Percentiles rank a stretch among this genome's conserved stretches.
phyloP scores from a whole-genome alignment of 2,888 invertebrate genomes.

The Malacosoma neustria region DNA sequence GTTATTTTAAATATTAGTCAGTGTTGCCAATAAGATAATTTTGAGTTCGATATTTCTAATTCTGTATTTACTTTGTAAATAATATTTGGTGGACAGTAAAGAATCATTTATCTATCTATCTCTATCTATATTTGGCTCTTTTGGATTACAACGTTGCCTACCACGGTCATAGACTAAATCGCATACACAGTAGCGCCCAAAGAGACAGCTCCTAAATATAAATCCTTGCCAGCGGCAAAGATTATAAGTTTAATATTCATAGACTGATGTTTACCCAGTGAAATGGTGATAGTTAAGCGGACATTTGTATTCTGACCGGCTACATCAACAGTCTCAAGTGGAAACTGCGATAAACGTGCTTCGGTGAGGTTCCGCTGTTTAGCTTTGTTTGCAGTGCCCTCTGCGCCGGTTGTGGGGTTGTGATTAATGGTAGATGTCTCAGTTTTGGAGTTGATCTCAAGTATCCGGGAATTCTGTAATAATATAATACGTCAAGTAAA shows the following conservation, averaged over 20 bases:
- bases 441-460: too few species aligned
- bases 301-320: conserved; percentile 7
- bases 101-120: too few species aligned
- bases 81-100: too few species aligned
- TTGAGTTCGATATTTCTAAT: too few species aligned
- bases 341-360: conserved; percentile 1
- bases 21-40: too few species aligned
- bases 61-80: too few species aligned
- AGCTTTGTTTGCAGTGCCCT: not conserved
- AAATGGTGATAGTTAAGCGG: conserved; percentile 6
- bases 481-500: too few species aligned
- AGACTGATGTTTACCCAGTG: conserved; percentile 18
- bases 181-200: conserved; percentile 5
- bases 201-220: conserved; percentile 19
- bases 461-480: too few species aligned
- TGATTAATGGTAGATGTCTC: not conserved
- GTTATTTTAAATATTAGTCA: too few species aligned
- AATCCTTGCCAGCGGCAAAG: conserved; percentile 23
- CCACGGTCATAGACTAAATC: too few species aligned
- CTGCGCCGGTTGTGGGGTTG: not conserved
- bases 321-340: conserved; percentile 1
- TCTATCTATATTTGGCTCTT: too few species aligned
- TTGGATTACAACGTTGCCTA: too few species aligned
- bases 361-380: not conserved
- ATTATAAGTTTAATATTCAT: conserved; percentile 38